Evolutionary conservation across 2,797 vertebrate species (phyloP), one percentile per base, ranked within the genome.

Genomic region (Syngnathus acus): DNA sequence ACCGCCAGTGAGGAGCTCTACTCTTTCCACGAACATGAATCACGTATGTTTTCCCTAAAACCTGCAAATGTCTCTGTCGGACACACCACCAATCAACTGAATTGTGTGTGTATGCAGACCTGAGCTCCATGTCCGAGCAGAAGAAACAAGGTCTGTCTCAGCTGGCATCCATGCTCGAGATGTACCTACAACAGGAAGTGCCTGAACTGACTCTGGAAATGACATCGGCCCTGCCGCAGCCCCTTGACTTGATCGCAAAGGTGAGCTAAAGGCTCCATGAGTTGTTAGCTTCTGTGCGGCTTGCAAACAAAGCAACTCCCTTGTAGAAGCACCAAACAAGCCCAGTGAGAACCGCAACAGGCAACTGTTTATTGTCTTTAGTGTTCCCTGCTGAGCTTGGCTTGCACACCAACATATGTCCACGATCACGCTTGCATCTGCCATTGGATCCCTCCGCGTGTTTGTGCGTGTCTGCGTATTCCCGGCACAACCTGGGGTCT

Each of bases 171-270:
- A 92, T 92, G 0, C 90, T 99, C 74, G 87, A 92, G 58, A 71
- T 94, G 66, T 98, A 95, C 85, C 77, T 96, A 69, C 90, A 89
- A 74, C 86, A 83, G 37, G 95, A 96, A 85, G 85, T 87, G 55
- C 84, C 84, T 66, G 73, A 76, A 21, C 17, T 91, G 85, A 78
- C 78, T 70, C 71, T 73, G 77, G 75, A 78, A 71, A 68, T 77
- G 58, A 67, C 40, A 42, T 82, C 84, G 69, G 60, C 67, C 1
- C 65, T 88, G 65, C 85, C 95, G 5, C 88, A 90, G 68, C 81
- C 92, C 74, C 89, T 96, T 83, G 89, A 89, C 84, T 91, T 94
- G 63, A 91, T 98, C 57, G 90, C 94, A 78, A 95, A 95, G 91
- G 96, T 98, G 84, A 87, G 94, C 64, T 59, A 37, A 67, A 69